Base-by-base conservation (phyloP, 2,113 vertebrate species). In the Sialia sialis region DNA sequence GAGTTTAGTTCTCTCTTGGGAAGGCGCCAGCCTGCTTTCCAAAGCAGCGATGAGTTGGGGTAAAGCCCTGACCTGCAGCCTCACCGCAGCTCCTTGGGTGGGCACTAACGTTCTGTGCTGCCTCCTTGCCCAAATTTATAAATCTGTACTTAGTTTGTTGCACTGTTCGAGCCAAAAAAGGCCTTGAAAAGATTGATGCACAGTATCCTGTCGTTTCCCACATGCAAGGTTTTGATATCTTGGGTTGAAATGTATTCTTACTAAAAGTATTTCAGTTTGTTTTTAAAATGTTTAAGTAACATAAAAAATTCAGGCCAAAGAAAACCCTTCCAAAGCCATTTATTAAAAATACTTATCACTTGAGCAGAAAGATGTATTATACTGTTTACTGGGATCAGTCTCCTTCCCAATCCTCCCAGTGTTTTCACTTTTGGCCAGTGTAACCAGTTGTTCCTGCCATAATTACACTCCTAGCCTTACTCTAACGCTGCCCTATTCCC, bases 261-360 rank as follows among this genome's bases (percentile, higher is more conserved):
- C 36, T 81, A 36, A 48, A 83, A 77, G 51, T 46, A 54, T 46
- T 90, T 66, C 29, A 25, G 38, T 36, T 84, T 79, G n/a, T 5
- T 66, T 90, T 92, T 85, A 7, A 54, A 62, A 88, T 86, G 85
- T 92, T 95, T 94, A 90, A 93, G 76, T 92, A 94, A 95, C 78
- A 79, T 83, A 46, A 62, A 93, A 80, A 88, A 20, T 49, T 86
- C 76, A 77, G 83, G 94, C 82, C 79, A 90, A 74, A 83, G 15
- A 41, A 95, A 94, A 67, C 29, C 39, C 9, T 92, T 94, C 89
- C 85, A 90, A 89, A 92, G 16, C 12, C 21, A 60, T 93, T 94
- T 92, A 90, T 90, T 89, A 89, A 86, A 94, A 96, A 90, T 67
- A 84, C 76, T 92, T 95, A 43, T 67, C 76, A 77, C 86, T 90